phyloP scores from a whole-genome alignment of 1,140 invertebrate species.

The Drosophila triauraria region DNA sequence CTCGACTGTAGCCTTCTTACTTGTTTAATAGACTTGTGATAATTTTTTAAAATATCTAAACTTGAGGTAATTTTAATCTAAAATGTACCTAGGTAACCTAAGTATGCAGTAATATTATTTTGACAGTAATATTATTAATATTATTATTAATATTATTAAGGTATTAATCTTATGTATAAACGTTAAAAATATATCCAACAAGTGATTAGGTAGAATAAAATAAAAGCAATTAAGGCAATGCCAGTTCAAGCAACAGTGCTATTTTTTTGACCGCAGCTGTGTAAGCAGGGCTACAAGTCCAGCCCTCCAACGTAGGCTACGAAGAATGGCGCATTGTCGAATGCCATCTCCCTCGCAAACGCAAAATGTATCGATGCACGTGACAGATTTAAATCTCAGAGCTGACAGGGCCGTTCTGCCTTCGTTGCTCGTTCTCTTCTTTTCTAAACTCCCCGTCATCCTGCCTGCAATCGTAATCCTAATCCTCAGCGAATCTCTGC shows the following conservation, averaged over 20 bases:
- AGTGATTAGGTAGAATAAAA: background rate
- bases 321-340: background rate
- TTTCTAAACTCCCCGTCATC: constrained; percentile 12
- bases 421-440: background rate
- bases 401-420: constrained; percentile 17
- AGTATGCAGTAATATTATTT: too few species aligned
- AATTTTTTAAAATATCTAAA: too few species aligned
- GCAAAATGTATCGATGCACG: constrained; percentile 15
- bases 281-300: background rate
- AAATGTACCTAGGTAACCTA: too few species aligned
- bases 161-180: too few species aligned
- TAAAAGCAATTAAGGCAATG: background rate
- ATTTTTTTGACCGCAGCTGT: background rate
- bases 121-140: too few species aligned
- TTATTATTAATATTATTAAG: too few species aligned
- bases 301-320: constrained; percentile 11
- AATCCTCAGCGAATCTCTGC: constrained; percentile 31
- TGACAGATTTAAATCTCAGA: constrained; percentile 34
- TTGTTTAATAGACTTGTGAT: too few species aligned
- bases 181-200: background rate
- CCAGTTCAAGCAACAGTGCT: background rate
- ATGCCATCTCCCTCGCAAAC: background rate
- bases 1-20: too few species aligned
- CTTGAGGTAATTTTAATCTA: too few species aligned
- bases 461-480: constrained; percentile 31